Conservation (phyloP, 2,797 vertebrate genomes). For the Sciurus vulgaris region DNA sequence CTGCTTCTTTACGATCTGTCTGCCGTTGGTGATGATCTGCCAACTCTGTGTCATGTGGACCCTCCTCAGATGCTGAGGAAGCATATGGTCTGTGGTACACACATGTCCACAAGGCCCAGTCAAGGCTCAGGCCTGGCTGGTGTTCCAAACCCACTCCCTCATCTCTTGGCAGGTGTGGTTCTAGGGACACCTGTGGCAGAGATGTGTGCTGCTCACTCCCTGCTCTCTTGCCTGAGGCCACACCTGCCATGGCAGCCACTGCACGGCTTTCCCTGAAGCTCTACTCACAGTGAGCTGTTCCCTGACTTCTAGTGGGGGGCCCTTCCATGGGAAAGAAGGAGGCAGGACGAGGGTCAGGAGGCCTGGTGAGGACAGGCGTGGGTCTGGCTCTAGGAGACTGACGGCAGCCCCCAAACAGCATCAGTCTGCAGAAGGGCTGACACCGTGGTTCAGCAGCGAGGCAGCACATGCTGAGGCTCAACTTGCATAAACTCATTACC, state of each 20-base stretch:
- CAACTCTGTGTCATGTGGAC: neutral
- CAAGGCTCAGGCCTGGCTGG: fast-evolving
- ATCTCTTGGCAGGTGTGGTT: neutral
- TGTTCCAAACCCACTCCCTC: no score
- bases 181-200: neutral
- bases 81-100: neutral
- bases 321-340: neutral
- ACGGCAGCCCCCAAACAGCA: neutral
- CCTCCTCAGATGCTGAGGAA: neutral
- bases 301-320: neutral
- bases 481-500: neutral
- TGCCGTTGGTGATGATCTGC: neutral
- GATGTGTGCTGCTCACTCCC: no score
- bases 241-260: neutral
- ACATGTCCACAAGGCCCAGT: neutral
- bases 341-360: neutral
- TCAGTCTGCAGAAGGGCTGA: neutral
- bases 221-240: neutral
- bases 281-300: no score
- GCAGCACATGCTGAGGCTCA: neutral
- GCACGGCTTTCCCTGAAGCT: neutral
- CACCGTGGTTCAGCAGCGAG: neutral
- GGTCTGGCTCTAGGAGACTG: neutral
- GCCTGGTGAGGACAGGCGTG: neutral
- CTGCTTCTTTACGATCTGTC: neutral